These are phyloP conservation scores for Cantharis rustica DNA, from an alignment of 2,888 invertebrate genomes.

Conservation along the genomic window DNA sequence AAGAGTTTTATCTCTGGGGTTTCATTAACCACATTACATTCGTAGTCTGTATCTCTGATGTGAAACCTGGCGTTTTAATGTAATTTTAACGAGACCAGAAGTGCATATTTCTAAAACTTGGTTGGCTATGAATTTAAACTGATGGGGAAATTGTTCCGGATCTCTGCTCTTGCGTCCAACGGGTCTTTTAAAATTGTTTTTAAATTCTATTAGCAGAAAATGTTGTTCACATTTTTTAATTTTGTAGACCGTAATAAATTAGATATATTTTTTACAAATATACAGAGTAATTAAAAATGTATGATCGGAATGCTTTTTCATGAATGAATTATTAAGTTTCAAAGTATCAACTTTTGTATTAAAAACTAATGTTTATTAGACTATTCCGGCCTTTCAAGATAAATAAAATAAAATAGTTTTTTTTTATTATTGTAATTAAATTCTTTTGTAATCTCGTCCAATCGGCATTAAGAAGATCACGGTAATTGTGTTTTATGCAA, in stretches of 20 bases:
- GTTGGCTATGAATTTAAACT: conserved; percentile 42
- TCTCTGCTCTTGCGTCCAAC: conserved; percentile 31
- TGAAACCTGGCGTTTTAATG: conserved; percentile 54
- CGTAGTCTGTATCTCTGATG: conserved; percentile 46
- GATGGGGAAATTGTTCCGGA: conserved; percentile 40
- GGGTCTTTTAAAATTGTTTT: conserved; percentile 34
- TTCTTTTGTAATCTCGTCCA: too few species aligned
- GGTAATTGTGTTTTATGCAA: too few species aligned
- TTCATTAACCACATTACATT: conserved; percentile 46
- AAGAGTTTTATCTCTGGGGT: conserved; percentile 41
- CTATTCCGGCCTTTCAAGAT: too few species aligned
- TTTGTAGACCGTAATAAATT: background rate
- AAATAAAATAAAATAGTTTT: too few species aligned
- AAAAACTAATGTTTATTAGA: too few species aligned
- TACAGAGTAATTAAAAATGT: background rate
- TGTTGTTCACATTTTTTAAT: conserved; percentile 25
- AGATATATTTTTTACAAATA: background rate
- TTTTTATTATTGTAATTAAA: too few species aligned
- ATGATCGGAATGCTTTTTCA: background rate
- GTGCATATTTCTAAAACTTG: conserved; percentile 46
- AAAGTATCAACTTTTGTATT: too few species aligned
- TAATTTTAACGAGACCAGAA: conserved; percentile 53
- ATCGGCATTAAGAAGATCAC: too few species aligned
- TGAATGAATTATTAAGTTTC: too few species aligned
- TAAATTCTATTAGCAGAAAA: conserved; percentile 30